Evolutionary conservation across 1,140 invertebrate species (phyloP).

Genomic region (Gryon sp.): DNA sequence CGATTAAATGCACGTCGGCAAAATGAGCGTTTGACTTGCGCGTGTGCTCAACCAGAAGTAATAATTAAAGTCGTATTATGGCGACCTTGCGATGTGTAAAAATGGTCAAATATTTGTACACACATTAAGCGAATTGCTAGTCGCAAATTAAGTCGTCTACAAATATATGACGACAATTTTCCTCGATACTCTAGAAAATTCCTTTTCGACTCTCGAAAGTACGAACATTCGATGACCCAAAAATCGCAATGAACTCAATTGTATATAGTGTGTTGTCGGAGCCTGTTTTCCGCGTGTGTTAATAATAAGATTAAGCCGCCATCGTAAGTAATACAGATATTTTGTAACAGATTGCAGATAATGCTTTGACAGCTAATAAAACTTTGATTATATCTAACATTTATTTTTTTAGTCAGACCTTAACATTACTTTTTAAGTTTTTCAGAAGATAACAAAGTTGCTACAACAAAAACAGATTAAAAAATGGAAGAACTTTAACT

Average conservation of each 20-base stretch:
- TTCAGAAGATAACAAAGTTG: no score
- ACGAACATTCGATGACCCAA: slow-evolving; percentile 45
- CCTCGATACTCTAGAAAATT: slow-evolving; percentile 46
- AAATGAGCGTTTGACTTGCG: slow-evolving; percentile 49
- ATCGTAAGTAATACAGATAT: no score
- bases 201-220: slow-evolving; percentile 46
- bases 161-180: slow-evolving; percentile 9
- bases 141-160: neutral
- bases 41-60: slow-evolving; percentile 29
- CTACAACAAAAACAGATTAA: no score
- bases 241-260: slow-evolving; percentile 49
- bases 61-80: slow-evolving; percentile 58
- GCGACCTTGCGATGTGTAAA: slow-evolving; percentile 51
- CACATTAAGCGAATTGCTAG: no score
- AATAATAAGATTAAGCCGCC: neutral
- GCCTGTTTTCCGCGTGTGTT: slow-evolving; percentile 14
- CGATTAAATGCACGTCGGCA: slow-evolving; percentile 37
- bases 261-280: neutral
- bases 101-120: slow-evolving; percentile 4
- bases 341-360: no score
- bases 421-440: no score
- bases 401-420: no score
- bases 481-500: neutral
- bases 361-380: no score
- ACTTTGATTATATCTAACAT: no score